phyloP scores from a whole-genome alignment of 2,888 invertebrate species.

The Caenorhabditis sp. region DNA sequence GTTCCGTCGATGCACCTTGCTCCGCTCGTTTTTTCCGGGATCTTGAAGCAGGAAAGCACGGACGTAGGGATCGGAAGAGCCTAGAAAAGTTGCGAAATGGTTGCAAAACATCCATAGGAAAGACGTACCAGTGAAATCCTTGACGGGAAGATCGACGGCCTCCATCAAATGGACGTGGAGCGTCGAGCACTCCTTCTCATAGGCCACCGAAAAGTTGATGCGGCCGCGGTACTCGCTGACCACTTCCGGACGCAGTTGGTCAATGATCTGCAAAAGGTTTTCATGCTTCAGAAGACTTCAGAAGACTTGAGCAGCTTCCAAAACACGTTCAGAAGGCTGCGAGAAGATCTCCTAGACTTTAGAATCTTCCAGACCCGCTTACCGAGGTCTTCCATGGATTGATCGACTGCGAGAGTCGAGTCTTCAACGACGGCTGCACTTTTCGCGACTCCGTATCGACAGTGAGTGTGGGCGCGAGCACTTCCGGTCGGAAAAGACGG shows the following conservation, averaged over 20 bases:
- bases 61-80: slow-evolving; percentile 76
- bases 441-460: slow-evolving; percentile 61
- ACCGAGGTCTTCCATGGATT: slow-evolving; percentile 70
- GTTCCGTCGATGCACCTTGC: slow-evolving; percentile 72
- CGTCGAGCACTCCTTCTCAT: slow-evolving; percentile 70
- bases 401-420: slow-evolving; percentile 60
- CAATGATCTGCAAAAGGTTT: slow-evolving; percentile 69
- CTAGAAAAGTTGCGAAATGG: no score
- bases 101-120: no score
- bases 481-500: slow-evolving; percentile 65
- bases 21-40: slow-evolving; percentile 67
- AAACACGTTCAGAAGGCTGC: not conserved
- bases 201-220: slow-evolving; percentile 75
- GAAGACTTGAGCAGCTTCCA: not conserved
- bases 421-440: slow-evolving; percentile 69
- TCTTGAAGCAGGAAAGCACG: slow-evolving; percentile 73
- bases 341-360: no score
- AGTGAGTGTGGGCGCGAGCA: slow-evolving; percentile 62
- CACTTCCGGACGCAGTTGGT: slow-evolving; percentile 72
- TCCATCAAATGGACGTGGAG: slow-evolving; percentile 73
- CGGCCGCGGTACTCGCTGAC: slow-evolving; percentile 74
- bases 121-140: slow-evolving; percentile 73
- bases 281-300: not conserved
- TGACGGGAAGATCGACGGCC: slow-evolving; percentile 76
- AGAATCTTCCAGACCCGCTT: slow-evolving; percentile 3